A percentile compares a stretch with the other conserved stretches of the same genome.
phyloP scores from a whole-genome alignment of 2,888 invertebrate species.

The Osmoderma eremita region DNA sequence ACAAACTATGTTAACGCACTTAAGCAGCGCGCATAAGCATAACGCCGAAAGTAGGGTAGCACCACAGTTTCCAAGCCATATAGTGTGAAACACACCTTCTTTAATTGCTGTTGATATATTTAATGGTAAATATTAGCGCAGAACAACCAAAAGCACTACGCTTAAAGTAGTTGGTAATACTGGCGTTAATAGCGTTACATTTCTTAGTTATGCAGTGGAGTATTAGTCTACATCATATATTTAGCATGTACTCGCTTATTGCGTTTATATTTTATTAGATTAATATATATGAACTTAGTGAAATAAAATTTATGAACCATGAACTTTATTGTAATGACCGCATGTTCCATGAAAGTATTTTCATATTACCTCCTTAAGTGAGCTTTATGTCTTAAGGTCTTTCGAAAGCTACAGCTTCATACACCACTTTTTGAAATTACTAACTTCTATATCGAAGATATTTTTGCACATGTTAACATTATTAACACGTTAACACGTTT shows the following conservation, averaged over 20 bases:
- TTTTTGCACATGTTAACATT: no score
- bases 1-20: conserved; percentile 7
- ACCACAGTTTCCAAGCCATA: background rate
- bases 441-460: no score
- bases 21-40: background rate
- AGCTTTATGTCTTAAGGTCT: background rate
- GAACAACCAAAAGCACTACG: conserved; percentile 23
- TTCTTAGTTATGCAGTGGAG: conserved; percentile 8
- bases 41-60: background rate
- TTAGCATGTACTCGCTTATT: background rate
- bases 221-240: background rate
- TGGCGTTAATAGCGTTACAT: conserved; percentile 1
- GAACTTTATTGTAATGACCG: no score
- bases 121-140: conserved; percentile 16
- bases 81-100: conserved; percentile 8
- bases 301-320: background rate
- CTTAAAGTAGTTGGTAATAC: conserved; percentile 6
- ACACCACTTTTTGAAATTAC: no score
- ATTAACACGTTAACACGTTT: no score
- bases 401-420: no score
- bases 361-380: background rate
- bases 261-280: background rate
- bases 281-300: background rate
- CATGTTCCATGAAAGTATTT: background rate
- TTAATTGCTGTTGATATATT: conserved; percentile 23